These are phyloP conservation scores for Aricia artaxerxes DNA, from an alignment of 2,888 invertebrate species.

Conservation along the genomic window DNA sequence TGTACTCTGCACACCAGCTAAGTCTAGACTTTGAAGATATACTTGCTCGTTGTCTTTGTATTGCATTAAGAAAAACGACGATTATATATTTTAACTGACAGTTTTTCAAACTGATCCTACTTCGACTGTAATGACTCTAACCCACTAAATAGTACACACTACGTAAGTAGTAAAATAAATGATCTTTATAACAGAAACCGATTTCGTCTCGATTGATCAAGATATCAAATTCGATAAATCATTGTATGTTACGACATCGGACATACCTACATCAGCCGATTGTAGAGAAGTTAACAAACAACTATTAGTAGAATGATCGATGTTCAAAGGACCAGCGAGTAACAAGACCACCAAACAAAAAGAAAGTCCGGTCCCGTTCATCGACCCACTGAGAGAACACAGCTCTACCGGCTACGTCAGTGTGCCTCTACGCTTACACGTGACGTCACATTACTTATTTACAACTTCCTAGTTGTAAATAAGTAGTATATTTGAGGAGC, in stretches of 20 bases:
- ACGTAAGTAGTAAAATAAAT: neutral
- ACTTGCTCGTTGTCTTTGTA: too few species aligned
- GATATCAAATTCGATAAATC: neutral
- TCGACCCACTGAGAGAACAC: constrained; percentile 63
- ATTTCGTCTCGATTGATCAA: neutral
- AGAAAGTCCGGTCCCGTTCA: constrained; percentile 74
- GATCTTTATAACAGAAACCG: neutral
- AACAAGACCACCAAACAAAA: constrained; percentile 56
- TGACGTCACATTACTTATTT: neutral
- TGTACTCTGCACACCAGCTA: too few species aligned
- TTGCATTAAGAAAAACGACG: too few species aligned
- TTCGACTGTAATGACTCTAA: neutral
- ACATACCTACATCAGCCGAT: neutral
- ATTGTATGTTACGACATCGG: neutral
- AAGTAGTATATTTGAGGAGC: neutral
- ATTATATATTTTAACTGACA: too few species aligned
- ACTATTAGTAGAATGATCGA: neutral
- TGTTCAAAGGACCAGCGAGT: constrained; percentile 34
- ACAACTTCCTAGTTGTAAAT: neutral
- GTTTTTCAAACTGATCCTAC: neutral
- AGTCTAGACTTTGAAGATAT: too few species aligned
- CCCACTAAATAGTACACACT: neutral
- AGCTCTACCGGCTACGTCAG: neutral
- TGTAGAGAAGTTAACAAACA: neutral
- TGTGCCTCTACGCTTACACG: neutral